phyloP scores from a whole-genome alignment of 2,113 vertebrate genomes.

The Myiozetetes cayanensis region DNA sequence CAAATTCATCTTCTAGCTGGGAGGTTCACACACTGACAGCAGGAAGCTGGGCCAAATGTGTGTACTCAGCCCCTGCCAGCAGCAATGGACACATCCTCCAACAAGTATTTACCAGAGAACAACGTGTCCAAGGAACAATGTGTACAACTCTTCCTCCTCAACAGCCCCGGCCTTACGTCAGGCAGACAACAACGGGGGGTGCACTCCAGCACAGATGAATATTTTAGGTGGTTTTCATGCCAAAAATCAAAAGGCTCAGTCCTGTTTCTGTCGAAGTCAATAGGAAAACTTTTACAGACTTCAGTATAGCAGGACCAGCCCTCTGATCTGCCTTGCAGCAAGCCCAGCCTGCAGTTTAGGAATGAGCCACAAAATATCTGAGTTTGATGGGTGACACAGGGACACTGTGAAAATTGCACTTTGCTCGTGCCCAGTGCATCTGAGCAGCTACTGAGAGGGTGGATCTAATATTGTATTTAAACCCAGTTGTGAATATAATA shows the following conservation, averaged over 20 bases:
- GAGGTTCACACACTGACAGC: not conserved
- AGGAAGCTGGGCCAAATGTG: not conserved
- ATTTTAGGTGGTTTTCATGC: not conserved
- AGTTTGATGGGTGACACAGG: not conserved
- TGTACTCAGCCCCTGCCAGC: not conserved
- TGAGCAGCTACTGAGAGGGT: not conserved
- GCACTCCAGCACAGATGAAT: not conserved
- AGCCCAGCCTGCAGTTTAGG: not conserved
- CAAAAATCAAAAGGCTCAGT: not conserved
- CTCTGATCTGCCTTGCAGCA: not conserved
- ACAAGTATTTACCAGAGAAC: conserved; percentile 5
- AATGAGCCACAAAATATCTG: not conserved
- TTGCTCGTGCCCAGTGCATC: not conserved
- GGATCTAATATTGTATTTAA: not conserved
- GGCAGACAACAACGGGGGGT: not conserved
- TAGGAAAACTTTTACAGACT: not conserved
- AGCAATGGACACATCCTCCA: not conserved
- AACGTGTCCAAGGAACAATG: conserved; percentile 30
- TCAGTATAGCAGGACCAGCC: not conserved
- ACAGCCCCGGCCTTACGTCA: not conserved
- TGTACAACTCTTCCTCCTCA: not conserved
- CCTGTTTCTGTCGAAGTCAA: not conserved
- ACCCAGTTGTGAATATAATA: not conserved
- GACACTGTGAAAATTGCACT: not conserved
- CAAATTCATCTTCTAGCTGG: not conserved